phyloP scores from a whole-genome alignment of 2,797 vertebrate species.

The Avahi laniger region DNA sequence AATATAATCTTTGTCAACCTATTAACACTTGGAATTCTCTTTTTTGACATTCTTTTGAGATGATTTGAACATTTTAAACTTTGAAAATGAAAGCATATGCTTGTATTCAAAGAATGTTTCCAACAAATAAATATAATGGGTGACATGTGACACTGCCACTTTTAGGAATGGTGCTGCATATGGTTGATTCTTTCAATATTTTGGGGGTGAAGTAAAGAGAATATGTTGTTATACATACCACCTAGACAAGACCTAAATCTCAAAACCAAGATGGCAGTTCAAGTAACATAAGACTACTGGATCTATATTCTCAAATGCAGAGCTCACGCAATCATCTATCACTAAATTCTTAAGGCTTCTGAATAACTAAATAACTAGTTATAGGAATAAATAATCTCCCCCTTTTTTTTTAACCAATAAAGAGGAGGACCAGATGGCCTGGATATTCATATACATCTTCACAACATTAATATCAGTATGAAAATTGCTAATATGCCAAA shows the following conservation, averaged over 20 bases:
- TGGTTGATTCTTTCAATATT: neutral
- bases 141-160: neutral
- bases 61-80: conserved; percentile 44
- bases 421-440: neutral
- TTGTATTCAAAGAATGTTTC: conserved; percentile 41
- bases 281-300: neutral
- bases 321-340: neutral
- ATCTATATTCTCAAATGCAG: conserved; percentile 20
- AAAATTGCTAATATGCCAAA: neutral
- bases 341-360: conserved; percentile 1
- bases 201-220: neutral
- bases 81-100: conserved; percentile 46
- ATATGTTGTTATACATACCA: neutral
- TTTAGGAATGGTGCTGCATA: neutral
- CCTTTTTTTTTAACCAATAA: neutral
- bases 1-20: conserved; percentile 40
- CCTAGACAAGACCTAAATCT: neutral
- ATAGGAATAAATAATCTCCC: neutral
- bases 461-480: neutral
- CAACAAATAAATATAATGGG: conserved; percentile 17
- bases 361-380: neutral
- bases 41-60: conserved; percentile 46
- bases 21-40: conserved; percentile 41
- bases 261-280: neutral
- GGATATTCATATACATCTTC: neutral